Base-by-base conservation (phyloP, 2,113 vertebrate genomes). In the human region DNA sequence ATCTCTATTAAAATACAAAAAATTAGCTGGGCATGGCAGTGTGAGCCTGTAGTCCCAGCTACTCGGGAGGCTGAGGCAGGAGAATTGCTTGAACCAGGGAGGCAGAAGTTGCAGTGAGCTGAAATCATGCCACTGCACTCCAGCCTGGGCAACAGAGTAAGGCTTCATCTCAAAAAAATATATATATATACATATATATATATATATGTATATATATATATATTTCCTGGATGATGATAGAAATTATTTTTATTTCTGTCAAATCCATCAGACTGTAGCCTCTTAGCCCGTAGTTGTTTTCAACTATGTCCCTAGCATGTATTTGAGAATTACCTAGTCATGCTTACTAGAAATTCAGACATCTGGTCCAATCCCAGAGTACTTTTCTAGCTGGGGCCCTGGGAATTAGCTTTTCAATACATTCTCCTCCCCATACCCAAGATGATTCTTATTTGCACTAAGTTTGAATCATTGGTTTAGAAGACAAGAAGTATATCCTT, bases 221-320 rank as follows among this genome's bases (percentile, higher is more conserved):
- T 45, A 91, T 90, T 95, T 96, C 23, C 81, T 93, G 78, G 14
- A 38, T 88, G 83, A 48, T 76, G 32, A 52, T 38, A 93, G 57
- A 89, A 76, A 91, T 93, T 3, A 87, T 90, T 83, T 89, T 90
- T 90, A 75, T 89, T 88, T 97, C 40, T 84, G 35, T 88, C 61
- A 84, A 22, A 73, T 61, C 5, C 16, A 48, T 18, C 5, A 25
- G 17, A 55, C 18, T 79, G 30, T 68, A 61, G 52, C 43, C 79
- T 83, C 61, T 66, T 40, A 79, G 70, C 11, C 38, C 43, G 64
- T 6, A 48, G 18, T 32, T 84, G 2, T 72, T 94, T 55, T 45
- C n/a, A 78, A n/a, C 57, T 52, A 2, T 22, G 38, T 57, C 23
- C 50, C 30, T 22, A 79, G 38, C 25, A 59, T 11, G 18, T 85